A percentile compares a stretch with the other conserved stretches of the same genome.
These are phyloP conservation scores for Muraenolepis orangiensis DNA, from an alignment of 2,797 vertebrate genomes.

Conservation along the genomic window DNA sequence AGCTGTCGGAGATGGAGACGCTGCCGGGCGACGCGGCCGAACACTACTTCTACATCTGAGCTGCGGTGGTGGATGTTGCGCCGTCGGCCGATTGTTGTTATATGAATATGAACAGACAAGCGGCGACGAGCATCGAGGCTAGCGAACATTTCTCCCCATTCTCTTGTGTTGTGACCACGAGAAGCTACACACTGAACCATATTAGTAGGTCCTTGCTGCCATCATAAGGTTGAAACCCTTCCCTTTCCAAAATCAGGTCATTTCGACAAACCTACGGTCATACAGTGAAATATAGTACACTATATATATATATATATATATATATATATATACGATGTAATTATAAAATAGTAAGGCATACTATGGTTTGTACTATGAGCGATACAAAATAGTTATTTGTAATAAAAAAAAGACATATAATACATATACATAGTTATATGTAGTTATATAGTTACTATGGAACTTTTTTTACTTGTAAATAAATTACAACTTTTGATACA, in stretches of 20 bases:
- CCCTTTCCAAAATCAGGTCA: neutral
- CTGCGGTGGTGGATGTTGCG: neutral
- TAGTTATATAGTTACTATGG: neutral
- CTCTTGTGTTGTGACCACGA: neutral
- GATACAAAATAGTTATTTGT: neutral
- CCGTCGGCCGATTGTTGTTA: too few relatives aligned
- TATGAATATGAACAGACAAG: neutral
- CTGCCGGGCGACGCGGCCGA: slow-evolving; percentile 20
- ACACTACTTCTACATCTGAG: slow-evolving; percentile 69
- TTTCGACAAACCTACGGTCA: neutral
- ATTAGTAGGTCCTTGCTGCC: neutral
- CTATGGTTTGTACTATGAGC: neutral
- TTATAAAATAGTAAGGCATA: neutral
- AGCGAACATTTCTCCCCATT: neutral
- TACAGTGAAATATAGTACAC: neutral
- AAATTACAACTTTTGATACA: neutral
- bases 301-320: neutral
- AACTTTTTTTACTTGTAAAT: neutral
- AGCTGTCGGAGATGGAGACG: slow-evolving; percentile 48
- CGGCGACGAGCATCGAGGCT: neutral
- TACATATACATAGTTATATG: neutral
- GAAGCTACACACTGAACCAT: neutral
- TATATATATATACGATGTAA: neutral
- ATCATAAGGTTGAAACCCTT: neutral
- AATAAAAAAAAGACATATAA: neutral